Base-by-base conservation (phyloP, 1,140 invertebrate genomes). In the Triops longicaudatus region DNA sequence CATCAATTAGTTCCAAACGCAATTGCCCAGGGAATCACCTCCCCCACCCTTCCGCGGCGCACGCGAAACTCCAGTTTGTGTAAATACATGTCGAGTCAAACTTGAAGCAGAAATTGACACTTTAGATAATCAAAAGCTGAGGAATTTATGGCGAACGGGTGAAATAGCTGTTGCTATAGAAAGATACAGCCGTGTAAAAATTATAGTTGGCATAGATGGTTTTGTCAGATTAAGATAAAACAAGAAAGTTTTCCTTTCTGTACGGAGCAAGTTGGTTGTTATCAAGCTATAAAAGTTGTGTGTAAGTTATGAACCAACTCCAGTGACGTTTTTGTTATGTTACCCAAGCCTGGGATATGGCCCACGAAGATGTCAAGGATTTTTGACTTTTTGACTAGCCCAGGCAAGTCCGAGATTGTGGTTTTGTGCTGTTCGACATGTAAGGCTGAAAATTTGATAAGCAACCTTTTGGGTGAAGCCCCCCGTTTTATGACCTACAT, bases 401-500 rank as follows among this genome's bases (percentile, higher is more conserved):
- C 50, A 63, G 50, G 50, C 50, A 63, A 37, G 31, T 63, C 14
- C 17, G 50, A 22, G 4, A 6, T 6, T 9, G 50, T 63, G 14
- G 50, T 63, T 63, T 63, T 9, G 14, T 37, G 2, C 31, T 2
- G 31, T 37, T 37, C 22, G 7, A 63, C 10, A 63, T 17, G 50
- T n/a, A 63, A 2, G 31, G 50, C 17, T 14, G 17, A 63, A 63
- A 63, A 63, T 63, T n/a, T 63, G 50, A 63, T 63, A 63, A 63
- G n/a, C 10, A 22, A 63, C 50, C 50, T 22, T 63, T 17, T 63
- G 50, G 31, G 50, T 14, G n/a, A n/a, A 63, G 50, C 50, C n/a
- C 50, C 50, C n/a, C 50, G 10, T 63, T 63, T 63, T 63, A 63
- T 63, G 50, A 63, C 50, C 50, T 63, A 14, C n/a, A 63, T 63